Conservation (phyloP, 2,113 vertebrate genomes). For the Alligator sinensis region DNA sequence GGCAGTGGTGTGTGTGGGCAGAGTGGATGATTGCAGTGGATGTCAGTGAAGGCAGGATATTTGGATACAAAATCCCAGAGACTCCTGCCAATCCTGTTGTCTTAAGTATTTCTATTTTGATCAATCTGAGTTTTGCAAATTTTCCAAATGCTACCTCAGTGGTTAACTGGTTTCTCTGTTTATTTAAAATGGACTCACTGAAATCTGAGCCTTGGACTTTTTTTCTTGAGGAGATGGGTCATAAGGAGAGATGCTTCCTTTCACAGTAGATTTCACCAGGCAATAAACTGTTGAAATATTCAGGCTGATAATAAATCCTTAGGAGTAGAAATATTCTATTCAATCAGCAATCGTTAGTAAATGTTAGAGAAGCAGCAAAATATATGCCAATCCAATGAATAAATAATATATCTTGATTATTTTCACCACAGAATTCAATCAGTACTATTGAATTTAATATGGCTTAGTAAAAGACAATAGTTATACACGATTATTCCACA, state of each 20-base stretch:
- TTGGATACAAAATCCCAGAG: too few relatives aligned
- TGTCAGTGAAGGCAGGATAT: too few relatives aligned
- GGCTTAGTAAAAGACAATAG: slow-evolving; percentile 18
- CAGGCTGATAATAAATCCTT: neutral
- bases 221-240: neutral
- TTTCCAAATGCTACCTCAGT: neutral
- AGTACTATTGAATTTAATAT: neutral
- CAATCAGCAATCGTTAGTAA: neutral
- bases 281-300: neutral
- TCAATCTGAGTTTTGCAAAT: neutral
- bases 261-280: neutral
- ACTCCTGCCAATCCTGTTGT: too few relatives aligned
- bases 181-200: neutral
- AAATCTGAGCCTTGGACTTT: neutral
- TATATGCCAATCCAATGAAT: neutral
- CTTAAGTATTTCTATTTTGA: neutral
- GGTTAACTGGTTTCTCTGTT: neutral
- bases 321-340: neutral
- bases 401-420: slow-evolving; percentile 34
- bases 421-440: slow-evolving; percentile 12
- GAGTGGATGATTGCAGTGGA: too few relatives aligned
- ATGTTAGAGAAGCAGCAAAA: neutral
- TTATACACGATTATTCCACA: neutral
- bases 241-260: neutral
- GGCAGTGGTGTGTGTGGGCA: too few relatives aligned